Evolutionary conservation across 2,113 vertebrate genomes (phyloP).

Genomic region (Stictonetta naevosa): DNA sequence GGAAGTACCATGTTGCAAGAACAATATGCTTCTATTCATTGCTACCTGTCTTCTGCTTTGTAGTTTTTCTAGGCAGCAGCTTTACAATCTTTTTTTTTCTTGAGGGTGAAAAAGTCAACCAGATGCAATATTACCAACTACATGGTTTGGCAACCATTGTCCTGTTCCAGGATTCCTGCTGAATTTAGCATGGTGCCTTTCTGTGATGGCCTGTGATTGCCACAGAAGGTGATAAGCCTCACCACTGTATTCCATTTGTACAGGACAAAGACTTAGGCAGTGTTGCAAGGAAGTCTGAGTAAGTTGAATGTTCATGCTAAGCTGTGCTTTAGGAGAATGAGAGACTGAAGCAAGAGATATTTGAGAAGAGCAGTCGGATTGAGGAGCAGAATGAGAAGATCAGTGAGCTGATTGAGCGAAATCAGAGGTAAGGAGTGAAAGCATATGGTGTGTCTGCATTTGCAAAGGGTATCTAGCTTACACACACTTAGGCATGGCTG

Average conservation of each 20-base stretch:
- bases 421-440: slow-evolving; percentile 87
- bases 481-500: neutral
- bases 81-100: neutral
- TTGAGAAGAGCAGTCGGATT: slow-evolving; percentile 93
- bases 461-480: neutral
- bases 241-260: neutral
- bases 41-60: neutral
- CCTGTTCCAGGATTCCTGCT: neutral
- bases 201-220: neutral
- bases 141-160: neutral
- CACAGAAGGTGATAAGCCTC: neutral
- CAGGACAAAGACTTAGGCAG: neutral
- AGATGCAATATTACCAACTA: neutral
- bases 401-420: slow-evolving; percentile 91
- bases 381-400: slow-evolving; percentile 98
- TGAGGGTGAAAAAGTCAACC: neutral
- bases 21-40: neutral
- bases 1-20: neutral
- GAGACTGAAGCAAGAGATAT: slow-evolving; percentile 93
- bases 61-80: neutral
- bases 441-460: neutral
- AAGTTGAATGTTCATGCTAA: neutral
- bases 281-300: neutral
- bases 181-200: fast-evolving
- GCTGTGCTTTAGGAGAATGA: slow-evolving; percentile 90